Evolutionary conservation across 2,797 vertebrate genomes (phyloP), one percentile per base, ranked within the genome.

Genomic region (Cyclura pinguis): DNA sequence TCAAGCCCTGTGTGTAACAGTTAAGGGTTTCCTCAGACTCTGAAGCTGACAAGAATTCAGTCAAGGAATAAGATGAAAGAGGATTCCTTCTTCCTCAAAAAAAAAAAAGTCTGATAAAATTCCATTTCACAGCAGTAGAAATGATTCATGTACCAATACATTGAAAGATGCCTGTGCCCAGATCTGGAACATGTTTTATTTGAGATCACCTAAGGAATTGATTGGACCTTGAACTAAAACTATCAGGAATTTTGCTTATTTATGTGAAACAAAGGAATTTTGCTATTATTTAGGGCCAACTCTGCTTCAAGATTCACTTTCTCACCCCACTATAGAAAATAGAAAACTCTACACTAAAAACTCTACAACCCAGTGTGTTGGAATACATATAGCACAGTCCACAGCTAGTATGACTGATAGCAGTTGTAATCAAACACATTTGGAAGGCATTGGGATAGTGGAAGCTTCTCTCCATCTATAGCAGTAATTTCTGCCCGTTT

Each of bases 11-110:
- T 32, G 2, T 6, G 20, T 35, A 82, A 42, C 84, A 47, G 50
- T 74, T 85, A 72, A 72, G 27, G 20, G 22, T 50, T 85, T 89
- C 82, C 73, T n/a, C 59, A 52, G 55, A 82, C 84, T 76, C 80
- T 73, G 84, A 72, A 57, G 62, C 47, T 57, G 84, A 80, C 69
- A 74, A 82, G 14, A 64, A 64, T 76, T 82, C 10, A 12, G 42
- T 83, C 64, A 81, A 87, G 42, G 22, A 82, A 32, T 35, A 47
- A 83, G 69, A 90, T 76, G 32, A 83, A 83, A 76, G 14, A 52
- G 22, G 16, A 55, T 35, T 81, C 14, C 69, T 76, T 38, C 35
- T 50, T 80, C 32, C 13, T n/a, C 81, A 80, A 47, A 47, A 47
- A 47, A 47, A 47, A 47, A 47, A 74, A 62, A 35, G 20, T 16